phyloP scores from a whole-genome alignment of 2,797 vertebrate species.

The Rhinella marina region DNA sequence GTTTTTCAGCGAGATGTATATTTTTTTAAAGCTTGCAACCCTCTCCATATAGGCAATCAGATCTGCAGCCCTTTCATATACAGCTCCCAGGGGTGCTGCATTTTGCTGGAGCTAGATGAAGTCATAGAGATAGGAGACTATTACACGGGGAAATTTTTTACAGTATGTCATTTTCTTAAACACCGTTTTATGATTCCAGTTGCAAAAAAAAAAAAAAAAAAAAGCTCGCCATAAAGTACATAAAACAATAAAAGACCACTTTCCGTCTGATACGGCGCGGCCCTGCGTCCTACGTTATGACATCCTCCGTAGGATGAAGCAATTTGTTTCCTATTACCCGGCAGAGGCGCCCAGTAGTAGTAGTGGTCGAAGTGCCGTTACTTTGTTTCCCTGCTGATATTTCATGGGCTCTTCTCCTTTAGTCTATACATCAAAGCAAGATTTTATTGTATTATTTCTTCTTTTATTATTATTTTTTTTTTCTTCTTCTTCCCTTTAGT shows the following conservation, averaged over 20 bases:
- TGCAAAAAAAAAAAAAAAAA: background rate
- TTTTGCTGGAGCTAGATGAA: background rate
- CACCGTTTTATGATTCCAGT: slow-evolving; percentile 13
- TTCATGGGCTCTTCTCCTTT: slow-evolving; percentile 15
- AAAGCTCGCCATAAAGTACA: background rate
- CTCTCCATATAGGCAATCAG: background rate
- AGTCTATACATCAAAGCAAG: slow-evolving; percentile 19
- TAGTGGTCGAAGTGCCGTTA: background rate
- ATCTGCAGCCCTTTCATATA: background rate
- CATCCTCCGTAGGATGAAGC: slow-evolving; percentile 25
- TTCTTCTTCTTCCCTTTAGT: background rate
- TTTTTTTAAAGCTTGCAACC: slow-evolving; percentile 1
- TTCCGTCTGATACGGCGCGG: background rate
- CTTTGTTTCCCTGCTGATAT: slow-evolving; percentile 22
- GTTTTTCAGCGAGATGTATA: background rate
- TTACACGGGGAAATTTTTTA: slow-evolving; percentile 17
- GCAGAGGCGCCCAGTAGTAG: no score
- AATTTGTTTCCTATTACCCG: slow-evolving; percentile 44
- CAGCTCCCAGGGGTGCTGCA: slow-evolving; percentile 8
- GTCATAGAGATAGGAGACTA: slow-evolving; percentile 8
- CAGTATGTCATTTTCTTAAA: slow-evolving; percentile 1
- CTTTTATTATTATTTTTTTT: slow-evolving; percentile 32
- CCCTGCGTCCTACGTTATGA: background rate
- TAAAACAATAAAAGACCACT: slow-evolving; percentile 19
- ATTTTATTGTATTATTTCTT: slow-evolving; percentile 41